phyloP scores from a whole-genome alignment of 2,113 vertebrate species.

The Atherinomorus stipes region DNA sequence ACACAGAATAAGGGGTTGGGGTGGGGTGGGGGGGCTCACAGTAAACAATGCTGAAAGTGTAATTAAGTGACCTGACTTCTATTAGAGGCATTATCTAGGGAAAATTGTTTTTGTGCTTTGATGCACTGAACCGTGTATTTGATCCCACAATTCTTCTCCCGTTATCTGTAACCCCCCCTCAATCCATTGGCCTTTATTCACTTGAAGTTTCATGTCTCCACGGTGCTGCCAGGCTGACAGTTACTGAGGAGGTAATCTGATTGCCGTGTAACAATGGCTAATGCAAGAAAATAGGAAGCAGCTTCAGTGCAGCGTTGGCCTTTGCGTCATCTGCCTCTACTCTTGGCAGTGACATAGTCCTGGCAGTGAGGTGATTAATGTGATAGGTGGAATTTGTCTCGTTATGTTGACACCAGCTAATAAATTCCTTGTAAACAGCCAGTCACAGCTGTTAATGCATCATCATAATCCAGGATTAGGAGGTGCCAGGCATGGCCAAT shows the following conservation, averaged over 20 bases:
- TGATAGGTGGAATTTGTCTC: conserved; percentile 84
- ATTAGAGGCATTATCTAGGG: conserved; percentile 60
- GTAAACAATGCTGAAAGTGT: conserved; percentile 63
- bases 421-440: conserved; percentile 87
- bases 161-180: conserved; percentile 53
- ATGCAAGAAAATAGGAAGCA: conserved; percentile 60
- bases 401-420: conserved; percentile 83
- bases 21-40: conserved; percentile 42
- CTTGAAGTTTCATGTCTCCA: conserved; percentile 44
- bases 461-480: conserved; percentile 88
- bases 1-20: conserved; percentile 27
- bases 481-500: conserved; percentile 83
- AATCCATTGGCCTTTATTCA: conserved; percentile 52
- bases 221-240: conserved; percentile 47
- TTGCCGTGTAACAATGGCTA: conserved; percentile 56
- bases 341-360: conserved; percentile 70
- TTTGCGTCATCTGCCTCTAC: conserved; percentile 58
- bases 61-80: conserved; percentile 74
- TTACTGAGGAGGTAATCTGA: conserved; percentile 64
- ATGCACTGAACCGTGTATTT: conserved; percentile 50
- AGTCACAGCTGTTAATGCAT: conserved; percentile 85
- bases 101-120: conserved; percentile 67
- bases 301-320: conserved; percentile 37
- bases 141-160: conserved; percentile 50
- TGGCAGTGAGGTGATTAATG: conserved; percentile 83